phyloP scores from a whole-genome alignment of 2,888 invertebrate species.

The Tetragnatha montana region DNA sequence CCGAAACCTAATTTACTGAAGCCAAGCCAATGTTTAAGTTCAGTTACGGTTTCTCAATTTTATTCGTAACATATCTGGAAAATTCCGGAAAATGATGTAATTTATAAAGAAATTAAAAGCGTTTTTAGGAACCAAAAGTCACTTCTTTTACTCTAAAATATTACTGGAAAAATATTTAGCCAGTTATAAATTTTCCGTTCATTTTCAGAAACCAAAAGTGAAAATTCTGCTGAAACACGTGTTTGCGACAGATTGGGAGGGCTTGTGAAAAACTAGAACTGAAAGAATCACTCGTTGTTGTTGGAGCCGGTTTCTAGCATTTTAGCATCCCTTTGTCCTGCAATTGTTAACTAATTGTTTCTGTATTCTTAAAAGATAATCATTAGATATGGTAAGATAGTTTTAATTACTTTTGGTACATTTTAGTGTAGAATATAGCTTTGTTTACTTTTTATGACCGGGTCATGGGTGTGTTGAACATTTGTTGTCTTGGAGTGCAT shows the following conservation, averaged over 20 bases:
- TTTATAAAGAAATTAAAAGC: not conserved
- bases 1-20: not conserved
- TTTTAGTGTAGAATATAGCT: too few species aligned
- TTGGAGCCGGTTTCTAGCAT: not conserved
- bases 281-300: not conserved
- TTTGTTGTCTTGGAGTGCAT: too few species aligned
- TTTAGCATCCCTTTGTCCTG: not conserved
- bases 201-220: too few species aligned
- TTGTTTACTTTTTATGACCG: too few species aligned
- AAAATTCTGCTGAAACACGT: not conserved
- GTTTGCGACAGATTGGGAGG: not conserved
- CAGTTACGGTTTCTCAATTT: not conserved
- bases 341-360: too few species aligned
- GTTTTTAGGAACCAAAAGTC: not conserved
- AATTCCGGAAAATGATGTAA: constrained; percentile 59
- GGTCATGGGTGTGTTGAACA: too few species aligned
- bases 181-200: too few species aligned
- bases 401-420: too few species aligned
- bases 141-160: not conserved
- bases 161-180: not conserved
- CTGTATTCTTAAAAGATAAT: too few species aligned
- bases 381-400: too few species aligned
- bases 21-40: constrained; percentile 39
- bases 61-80: constrained; percentile 27
- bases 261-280: not conserved